Evolutionary conservation across 2,113 vertebrate genomes (phyloP).

Genomic region (Microcebus griseorufus): DNA sequence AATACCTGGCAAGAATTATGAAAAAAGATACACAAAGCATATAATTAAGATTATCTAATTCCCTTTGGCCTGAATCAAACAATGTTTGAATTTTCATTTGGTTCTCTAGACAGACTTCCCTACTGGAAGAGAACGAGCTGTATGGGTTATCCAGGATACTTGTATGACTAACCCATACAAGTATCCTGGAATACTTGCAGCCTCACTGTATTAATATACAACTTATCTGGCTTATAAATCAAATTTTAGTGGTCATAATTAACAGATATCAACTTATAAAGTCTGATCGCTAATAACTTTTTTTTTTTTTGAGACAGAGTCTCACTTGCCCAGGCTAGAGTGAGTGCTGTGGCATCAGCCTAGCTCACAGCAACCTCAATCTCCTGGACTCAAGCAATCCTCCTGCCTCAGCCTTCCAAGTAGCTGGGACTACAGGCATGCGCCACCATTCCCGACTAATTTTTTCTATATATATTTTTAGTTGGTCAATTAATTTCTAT

Average conservation of each 20-base stretch:
- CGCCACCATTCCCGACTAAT: too few species aligned
- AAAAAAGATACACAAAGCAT: background rate
- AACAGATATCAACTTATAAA: background rate
- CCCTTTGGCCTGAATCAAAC: background rate
- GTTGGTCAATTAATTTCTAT: too few species aligned
- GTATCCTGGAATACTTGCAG: background rate
- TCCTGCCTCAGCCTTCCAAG: too few species aligned
- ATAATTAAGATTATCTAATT: conserved; percentile 17
- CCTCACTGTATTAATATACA: background rate
- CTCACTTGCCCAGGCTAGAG: too few species aligned
- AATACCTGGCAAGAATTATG: background rate
- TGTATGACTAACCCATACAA: background rate
- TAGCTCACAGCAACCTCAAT: too few species aligned
- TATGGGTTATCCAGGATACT: too few species aligned
- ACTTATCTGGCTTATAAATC: background rate
- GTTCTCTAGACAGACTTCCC: background rate
- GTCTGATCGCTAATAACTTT: background rate
- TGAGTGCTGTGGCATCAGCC: too few species aligned
- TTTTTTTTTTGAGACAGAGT: background rate
- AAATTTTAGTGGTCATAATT: background rate
- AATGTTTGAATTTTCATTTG: background rate
- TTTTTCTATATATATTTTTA: too few species aligned
- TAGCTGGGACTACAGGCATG: too few species aligned
- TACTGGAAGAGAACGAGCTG: background rate
- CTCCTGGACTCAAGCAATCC: too few species aligned